Conservation (phyloP, 2,888 invertebrate genomes). For the Drosophila melanocephala region DNA sequence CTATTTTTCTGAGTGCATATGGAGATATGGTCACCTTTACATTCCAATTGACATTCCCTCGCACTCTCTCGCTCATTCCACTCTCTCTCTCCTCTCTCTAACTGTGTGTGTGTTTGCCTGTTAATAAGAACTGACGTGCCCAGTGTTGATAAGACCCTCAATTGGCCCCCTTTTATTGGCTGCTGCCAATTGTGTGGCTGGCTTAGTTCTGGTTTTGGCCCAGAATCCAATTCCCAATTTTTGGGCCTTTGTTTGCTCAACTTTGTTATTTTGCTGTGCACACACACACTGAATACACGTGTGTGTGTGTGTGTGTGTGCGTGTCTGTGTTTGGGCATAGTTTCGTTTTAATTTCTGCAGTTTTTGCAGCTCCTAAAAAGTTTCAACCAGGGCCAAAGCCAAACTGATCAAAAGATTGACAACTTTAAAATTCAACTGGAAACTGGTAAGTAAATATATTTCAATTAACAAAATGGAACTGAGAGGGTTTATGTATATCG, state of each 20-base stretch:
- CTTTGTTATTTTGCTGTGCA: constrained; percentile 41
- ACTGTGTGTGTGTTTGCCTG: constrained; percentile 10
- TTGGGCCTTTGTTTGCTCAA: constrained; percentile 45
- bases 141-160: constrained; percentile 51
- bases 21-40: neutral
- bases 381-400: neutral
- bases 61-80: neutral
- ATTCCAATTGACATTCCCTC: neutral
- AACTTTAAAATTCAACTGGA: neutral
- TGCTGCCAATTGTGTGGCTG: constrained; percentile 48
- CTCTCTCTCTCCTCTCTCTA: neutral
- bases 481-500: neutral
- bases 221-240: constrained; percentile 45
- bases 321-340: constrained; percentile 13
- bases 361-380: constrained; percentile 11
- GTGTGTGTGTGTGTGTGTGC: constrained; percentile 5
- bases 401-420: constrained; percentile 7
- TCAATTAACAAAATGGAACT: neutral
- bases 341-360: constrained; percentile 39
- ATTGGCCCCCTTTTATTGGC: constrained; percentile 2
- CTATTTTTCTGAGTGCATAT: constrained; percentile 4
- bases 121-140: constrained; percentile 29
- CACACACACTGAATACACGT: constrained; percentile 10
- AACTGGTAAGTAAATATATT: neutral
- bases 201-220: constrained; percentile 41